Conservation (phyloP, 1,140 invertebrate genomes). For the Araneus ventricosus region DNA sequence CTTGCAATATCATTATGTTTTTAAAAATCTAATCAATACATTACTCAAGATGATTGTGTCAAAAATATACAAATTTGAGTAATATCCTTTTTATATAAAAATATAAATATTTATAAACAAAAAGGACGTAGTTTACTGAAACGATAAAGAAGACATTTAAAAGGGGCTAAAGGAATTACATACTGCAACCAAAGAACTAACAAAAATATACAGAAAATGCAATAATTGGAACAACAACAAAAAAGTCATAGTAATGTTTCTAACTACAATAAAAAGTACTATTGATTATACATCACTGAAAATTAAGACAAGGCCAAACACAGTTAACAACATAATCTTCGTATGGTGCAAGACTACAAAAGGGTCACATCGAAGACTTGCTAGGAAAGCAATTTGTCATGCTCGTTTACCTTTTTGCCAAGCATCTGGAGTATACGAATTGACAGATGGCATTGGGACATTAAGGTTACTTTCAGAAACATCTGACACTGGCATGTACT, state of each 20-base stretch:
- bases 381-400: constrained; percentile 7
- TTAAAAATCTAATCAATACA: too few species aligned
- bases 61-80: too few species aligned
- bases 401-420: constrained; percentile 74
- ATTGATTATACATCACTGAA: background rate
- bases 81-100: too few species aligned
- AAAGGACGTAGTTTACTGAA: background rate
- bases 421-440: constrained; percentile 45
- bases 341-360: background rate
- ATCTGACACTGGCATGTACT: constrained; percentile 34
- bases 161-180: background rate
- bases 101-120: too few species aligned
- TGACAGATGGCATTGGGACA: constrained; percentile 27
- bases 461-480: constrained; percentile 29
- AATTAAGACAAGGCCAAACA: background rate
- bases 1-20: too few species aligned
- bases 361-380: background rate
- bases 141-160: background rate
- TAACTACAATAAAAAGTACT: background rate
- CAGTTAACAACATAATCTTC: background rate
- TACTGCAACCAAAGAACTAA: too few species aligned
- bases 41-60: too few species aligned
- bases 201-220: too few species aligned
- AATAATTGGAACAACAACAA: too few species aligned
- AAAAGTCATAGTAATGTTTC: background rate